A percentile compares a stretch with the other conserved stretches of the same genome.
Evolutionary conservation across 2,797 vertebrate species (phyloP).

Genomic region (Amblyraja radiata): DNA sequence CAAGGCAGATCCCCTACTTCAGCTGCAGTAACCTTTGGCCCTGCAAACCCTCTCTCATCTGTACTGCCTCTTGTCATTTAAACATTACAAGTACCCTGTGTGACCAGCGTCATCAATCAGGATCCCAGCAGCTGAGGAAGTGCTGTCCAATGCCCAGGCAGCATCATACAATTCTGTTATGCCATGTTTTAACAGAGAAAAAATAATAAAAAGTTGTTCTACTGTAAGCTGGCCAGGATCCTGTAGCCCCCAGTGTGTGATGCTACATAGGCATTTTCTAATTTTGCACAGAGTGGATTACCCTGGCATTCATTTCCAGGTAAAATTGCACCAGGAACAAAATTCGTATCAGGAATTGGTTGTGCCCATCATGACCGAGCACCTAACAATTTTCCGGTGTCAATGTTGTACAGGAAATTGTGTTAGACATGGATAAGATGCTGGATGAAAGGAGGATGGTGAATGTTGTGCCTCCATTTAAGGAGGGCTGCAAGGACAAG

Average conservation of each 20-base stretch:
- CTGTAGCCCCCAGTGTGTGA: background rate
- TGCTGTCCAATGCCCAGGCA: background rate
- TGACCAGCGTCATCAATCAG: background rate
- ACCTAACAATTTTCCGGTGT: too few species aligned
- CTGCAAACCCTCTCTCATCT: background rate
- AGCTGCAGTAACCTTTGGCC: slow-evolving; percentile 19
- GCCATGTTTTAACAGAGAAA: background rate
- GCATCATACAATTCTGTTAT: background rate
- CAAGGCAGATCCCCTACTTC: background rate
- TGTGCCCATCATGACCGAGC: too few species aligned
- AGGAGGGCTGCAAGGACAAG: too few species aligned
- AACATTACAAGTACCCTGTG: background rate
- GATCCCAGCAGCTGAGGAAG: background rate
- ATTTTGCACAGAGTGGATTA: too few species aligned
- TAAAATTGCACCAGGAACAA: background rate
- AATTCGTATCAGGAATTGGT: too few species aligned
- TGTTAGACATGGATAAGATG: too few species aligned
- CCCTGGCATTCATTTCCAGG: background rate
- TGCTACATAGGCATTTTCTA: background rate
- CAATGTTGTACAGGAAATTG: too few species aligned
- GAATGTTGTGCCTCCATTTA: too few species aligned
- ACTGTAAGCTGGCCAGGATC: too few species aligned
- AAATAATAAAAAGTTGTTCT: slow-evolving; percentile 19
- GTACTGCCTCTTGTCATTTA: background rate
- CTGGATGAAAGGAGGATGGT: too few species aligned